phyloP scores from a whole-genome alignment of 2,113 vertebrate species.

The Paradisaea rubra region DNA sequence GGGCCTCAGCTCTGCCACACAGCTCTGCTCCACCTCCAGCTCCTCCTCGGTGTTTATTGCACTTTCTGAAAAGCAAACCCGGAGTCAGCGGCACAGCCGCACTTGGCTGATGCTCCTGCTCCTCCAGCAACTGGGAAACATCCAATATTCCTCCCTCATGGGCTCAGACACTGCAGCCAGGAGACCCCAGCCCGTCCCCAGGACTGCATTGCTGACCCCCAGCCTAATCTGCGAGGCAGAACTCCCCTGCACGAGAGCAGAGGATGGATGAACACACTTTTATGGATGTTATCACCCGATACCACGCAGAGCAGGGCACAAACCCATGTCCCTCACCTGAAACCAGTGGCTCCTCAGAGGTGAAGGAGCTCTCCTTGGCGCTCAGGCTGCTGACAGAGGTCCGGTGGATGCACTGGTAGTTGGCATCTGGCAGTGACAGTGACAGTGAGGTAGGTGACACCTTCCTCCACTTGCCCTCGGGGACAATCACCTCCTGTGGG shows the following conservation, averaged over 20 bases:
- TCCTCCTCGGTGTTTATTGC: slow-evolving; percentile 76
- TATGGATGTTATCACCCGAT: neutral
- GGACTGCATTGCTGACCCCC: accelerated
- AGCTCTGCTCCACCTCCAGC: slow-evolving; percentile 73
- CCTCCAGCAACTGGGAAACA: neutral
- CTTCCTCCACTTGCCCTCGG: slow-evolving; percentile 90
- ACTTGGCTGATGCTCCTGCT: neutral
- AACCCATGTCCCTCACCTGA: neutral
- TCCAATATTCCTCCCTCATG: neutral
- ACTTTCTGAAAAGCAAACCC: slow-evolving; percentile 71
- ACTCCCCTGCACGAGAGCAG: accelerated
- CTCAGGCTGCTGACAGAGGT: slow-evolving; percentile 78
- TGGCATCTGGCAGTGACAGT: slow-evolving; percentile 77
- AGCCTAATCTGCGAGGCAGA: neutral
- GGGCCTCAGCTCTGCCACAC: slow-evolving; percentile 75
- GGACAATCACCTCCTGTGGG: slow-evolving; percentile 80
- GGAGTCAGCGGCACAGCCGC: accelerated
- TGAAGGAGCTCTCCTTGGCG: slow-evolving; percentile 75
- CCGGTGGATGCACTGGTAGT: slow-evolving; percentile 74
- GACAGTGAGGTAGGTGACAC: slow-evolving; percentile 77
- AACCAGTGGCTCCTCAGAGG: slow-evolving; percentile 72
- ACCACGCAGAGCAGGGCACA: accelerated
- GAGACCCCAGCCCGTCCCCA: neutral
- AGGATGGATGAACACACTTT: neutral
- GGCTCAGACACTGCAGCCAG: neutral